Evolutionary conservation across 2,888 invertebrate species (phyloP).

Genomic region (Blera fallax): DNA sequence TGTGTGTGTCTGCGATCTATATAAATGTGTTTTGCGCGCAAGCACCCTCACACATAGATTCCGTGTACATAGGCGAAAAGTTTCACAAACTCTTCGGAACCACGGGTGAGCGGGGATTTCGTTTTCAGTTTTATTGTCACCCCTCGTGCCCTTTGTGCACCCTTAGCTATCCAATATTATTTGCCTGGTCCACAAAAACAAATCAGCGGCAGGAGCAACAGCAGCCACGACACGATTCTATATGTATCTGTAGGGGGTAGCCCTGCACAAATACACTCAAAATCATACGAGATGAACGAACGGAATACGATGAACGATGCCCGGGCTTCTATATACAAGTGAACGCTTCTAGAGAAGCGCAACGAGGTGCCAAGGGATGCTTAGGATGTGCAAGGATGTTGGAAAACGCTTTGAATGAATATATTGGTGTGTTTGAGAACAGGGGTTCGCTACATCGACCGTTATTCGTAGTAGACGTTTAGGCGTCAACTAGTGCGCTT

Average conservation of each 20-base stretch:
- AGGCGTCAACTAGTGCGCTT: conserved; percentile 83
- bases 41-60: conserved; percentile 34
- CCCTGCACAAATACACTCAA: conserved; percentile 38
- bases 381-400: conserved; percentile 70
- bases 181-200: conserved; percentile 51
- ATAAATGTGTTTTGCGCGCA: conserved; percentile 48
- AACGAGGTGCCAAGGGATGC: conserved; percentile 35
- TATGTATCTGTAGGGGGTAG: conserved; percentile 27
- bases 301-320: conserved; percentile 64
- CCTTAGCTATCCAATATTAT: conserved; percentile 48
- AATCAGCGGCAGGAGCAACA: conserved; percentile 65
- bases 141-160: conserved; percentile 61
- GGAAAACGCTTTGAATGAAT: conserved; percentile 72
- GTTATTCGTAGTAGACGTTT: conserved; percentile 83
- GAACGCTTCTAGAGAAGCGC: conserved; percentile 15
- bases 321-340: conserved; percentile 67
- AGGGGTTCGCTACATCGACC: conserved; percentile 82
- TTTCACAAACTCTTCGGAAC: conserved; percentile 52
- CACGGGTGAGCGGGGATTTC: conserved; percentile 34
- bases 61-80: conserved; percentile 61
- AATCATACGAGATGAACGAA: conserved; percentile 65
- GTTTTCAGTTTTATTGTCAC: conserved; percentile 54
- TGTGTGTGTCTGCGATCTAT: conserved; percentile 13
- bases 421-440: conserved; percentile 76
- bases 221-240: conserved; percentile 31